Conservation (phyloP, 2,888 invertebrate genomes). For the Drosophila parthenogenetica region DNA sequence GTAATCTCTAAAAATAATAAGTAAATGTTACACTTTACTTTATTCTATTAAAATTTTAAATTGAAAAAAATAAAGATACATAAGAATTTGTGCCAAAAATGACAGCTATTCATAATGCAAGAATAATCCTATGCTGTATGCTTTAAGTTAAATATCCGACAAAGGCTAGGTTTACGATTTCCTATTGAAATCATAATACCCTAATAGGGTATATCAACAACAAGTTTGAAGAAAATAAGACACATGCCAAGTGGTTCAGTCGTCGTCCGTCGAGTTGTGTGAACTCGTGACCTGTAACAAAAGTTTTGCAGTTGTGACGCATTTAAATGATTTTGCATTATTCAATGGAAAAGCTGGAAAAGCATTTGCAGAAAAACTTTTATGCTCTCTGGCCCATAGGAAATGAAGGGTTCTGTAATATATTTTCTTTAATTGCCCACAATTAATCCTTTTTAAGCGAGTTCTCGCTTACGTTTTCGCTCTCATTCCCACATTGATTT, state of each 20-base stretch:
- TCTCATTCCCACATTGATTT: conserved; percentile 12
- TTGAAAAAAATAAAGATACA: too few species aligned
- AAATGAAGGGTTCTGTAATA: conserved; percentile 53
- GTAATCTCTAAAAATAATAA: too few species aligned
- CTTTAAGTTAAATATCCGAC: too few species aligned
- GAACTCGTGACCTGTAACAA: conserved; percentile 6
- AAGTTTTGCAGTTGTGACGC: conserved; percentile 66
- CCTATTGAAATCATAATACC: neutral
- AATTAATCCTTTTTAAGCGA: conserved; percentile 83
- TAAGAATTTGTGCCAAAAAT: too few species aligned
- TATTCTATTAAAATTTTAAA: too few species aligned
- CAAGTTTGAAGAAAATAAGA: conserved; percentile 71
- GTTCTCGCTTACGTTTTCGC: conserved; percentile 17
- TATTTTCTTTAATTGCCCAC: conserved; percentile 83
- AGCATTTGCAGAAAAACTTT: conserved; percentile 46
- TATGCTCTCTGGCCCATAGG: conserved; percentile 2
- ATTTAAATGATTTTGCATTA: conserved; percentile 80
- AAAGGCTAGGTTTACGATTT: neutral
- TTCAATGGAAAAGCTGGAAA: conserved; percentile 58
- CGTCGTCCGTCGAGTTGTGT: conserved; percentile 43
- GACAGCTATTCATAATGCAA: too few species aligned
- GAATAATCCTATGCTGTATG: too few species aligned
- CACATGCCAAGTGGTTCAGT: conserved; percentile 78
- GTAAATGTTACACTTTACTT: too few species aligned
- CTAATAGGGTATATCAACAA: conserved; percentile 25